phyloP scores from a whole-genome alignment of 92 coral and sea anemone species.

The Phenganax subtilis region DNA sequence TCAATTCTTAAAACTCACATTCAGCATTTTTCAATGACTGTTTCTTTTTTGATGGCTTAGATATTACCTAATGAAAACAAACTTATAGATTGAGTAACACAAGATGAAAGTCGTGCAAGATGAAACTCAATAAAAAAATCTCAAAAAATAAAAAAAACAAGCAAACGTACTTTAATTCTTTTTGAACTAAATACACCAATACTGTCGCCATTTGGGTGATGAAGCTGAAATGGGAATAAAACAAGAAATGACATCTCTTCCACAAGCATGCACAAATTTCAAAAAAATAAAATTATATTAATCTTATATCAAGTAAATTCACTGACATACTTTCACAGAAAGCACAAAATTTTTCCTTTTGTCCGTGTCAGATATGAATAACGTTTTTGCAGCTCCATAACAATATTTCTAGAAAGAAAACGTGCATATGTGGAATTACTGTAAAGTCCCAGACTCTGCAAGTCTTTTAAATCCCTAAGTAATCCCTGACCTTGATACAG shows the following conservation, averaged over 20 bases:
- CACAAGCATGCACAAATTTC: background rate
- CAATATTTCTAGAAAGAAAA: slow-evolving; percentile 51
- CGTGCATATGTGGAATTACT: background rate
- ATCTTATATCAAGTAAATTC: background rate
- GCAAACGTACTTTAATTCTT: slow-evolving; percentile 71
- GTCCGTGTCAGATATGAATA: slow-evolving; percentile 95
- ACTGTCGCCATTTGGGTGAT: slow-evolving; percentile 87
- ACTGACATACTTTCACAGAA: slow-evolving; percentile 73
- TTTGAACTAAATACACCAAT: slow-evolving; percentile 91
- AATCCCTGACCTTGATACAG: no score
- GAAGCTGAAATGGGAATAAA: slow-evolving; percentile 51
- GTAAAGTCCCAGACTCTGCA: no score
- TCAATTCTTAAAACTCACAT: slow-evolving; percentile 53
- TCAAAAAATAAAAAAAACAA: background rate
- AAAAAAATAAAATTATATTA: background rate
- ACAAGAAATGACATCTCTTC: background rate
- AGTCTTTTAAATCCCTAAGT: no score
- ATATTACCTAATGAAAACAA: slow-evolving; percentile 62
- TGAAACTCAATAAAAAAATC: background rate
- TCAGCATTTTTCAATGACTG: slow-evolving; percentile 96
- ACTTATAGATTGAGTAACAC: background rate
- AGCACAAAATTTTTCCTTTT: slow-evolving; percentile 95
- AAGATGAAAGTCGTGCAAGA: background rate
- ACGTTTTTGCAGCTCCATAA: slow-evolving; percentile 97
- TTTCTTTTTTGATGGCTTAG: slow-evolving; percentile 96